phyloP scores from a whole-genome alignment of 1,140 invertebrate species.

The Aplysia californica region DNA sequence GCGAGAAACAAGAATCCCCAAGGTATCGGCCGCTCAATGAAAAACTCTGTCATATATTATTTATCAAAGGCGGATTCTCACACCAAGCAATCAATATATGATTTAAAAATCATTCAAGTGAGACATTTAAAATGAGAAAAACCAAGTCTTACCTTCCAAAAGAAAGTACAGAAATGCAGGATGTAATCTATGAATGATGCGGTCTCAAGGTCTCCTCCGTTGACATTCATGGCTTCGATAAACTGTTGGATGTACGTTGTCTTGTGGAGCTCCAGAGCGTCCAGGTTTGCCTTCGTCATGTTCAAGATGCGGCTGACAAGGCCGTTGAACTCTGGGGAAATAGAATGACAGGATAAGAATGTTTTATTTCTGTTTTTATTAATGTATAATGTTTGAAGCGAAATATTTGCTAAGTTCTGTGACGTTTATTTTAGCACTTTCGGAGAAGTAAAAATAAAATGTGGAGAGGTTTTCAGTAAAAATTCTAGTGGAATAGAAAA shows the following conservation, averaged over 20 bases:
- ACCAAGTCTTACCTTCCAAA: constrained; percentile 60
- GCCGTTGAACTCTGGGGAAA: constrained; percentile 72
- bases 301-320: constrained; percentile 73
- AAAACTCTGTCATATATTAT: too few relatives aligned
- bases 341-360: neutral
- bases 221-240: constrained; percentile 74
- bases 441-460: constrained; percentile 7
- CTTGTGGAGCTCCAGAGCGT: constrained; percentile 72
- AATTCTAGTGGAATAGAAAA: too few relatives aligned
- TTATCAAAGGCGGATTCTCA: too few relatives aligned
- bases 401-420: neutral
- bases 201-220: constrained; percentile 74
- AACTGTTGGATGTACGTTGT: constrained; percentile 74
- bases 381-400: neutral
- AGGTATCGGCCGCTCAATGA: too few relatives aligned
- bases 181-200: constrained; percentile 72
- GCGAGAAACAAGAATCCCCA: too few relatives aligned
- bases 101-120: too few relatives aligned
- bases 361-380: too few relatives aligned
- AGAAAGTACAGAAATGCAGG: constrained; percentile 65
- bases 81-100: too few relatives aligned
- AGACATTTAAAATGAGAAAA: too few relatives aligned
- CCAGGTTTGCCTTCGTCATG: constrained; percentile 74
- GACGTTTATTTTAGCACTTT: too few relatives aligned
- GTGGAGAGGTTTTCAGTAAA: too few relatives aligned